Evolutionary conservation across 1,140 invertebrate species (phyloP), one percentile per base, ranked within the genome.

Genomic region (Polypedilum pembai): DNA sequence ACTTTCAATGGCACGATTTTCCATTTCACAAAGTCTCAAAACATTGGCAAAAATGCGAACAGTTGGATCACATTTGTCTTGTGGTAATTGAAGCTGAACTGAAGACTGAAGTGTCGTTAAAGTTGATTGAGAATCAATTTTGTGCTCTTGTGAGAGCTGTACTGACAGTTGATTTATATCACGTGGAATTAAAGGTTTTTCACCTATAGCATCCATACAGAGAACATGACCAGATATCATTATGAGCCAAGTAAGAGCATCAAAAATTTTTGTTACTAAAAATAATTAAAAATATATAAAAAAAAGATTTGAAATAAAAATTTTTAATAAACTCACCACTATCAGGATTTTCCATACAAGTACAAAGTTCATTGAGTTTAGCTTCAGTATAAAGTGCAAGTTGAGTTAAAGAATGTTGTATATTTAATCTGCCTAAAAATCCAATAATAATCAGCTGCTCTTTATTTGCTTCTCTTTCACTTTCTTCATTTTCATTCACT

Each of bases 191-290:
- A 90, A 80, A 15, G 88, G 84, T 7, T 85, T 86, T 81, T 93
- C 91, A 0, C 90, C 90, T 45, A 89, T 87, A 75, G 85, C 85
- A 75, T 91, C 88, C 81, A 90, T 87, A 66, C 88, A 88, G 72
- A 93, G 80, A 1, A 91, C 83, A 81, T 91, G 86, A 80, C 90
- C 89, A 66, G 89, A 80, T 41, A 92, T 86, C 7, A 94, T 82
- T 3, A 93, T 78, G 1, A 91, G 24, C 24, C 24, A 33, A 33
- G 24, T 33, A 33, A 33, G 24, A 5, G 24, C 24, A 5, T 33
- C 24, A 5, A 33, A 33, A 5, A 33, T 33, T 33, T 33, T 33
- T 33, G 24, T 33, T 33, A 33, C 24, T 33, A 33, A 33, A 33
- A 33, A 33, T 33, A 33, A 33, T 33, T 33, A 3, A 33, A 5